phyloP scores from a whole-genome alignment of 2,888 invertebrate species.

The Macaria liturata region DNA sequence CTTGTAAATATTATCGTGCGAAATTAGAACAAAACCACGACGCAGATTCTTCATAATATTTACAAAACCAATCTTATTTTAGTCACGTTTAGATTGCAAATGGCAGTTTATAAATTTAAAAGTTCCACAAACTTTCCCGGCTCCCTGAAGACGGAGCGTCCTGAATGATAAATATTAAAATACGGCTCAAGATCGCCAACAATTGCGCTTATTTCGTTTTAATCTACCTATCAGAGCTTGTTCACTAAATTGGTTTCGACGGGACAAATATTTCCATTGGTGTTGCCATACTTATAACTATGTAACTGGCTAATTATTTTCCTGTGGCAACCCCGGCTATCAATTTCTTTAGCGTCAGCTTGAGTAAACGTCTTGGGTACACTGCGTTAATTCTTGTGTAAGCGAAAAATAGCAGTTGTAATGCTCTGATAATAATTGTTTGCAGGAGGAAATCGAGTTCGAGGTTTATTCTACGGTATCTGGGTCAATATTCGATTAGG shows the following conservation, averaged over 20 bases:
- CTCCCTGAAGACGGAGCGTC: slow-evolving; percentile 26
- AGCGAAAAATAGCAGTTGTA: slow-evolving; percentile 17
- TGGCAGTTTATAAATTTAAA: slow-evolving; percentile 32
- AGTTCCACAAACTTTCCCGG: slow-evolving; percentile 24
- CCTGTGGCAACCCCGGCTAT: slow-evolving; percentile 18
- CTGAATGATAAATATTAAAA: slow-evolving; percentile 32
- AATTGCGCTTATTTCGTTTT: not conserved
- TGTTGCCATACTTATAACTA: slow-evolving; percentile 17
- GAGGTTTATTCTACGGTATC: slow-evolving; percentile 12
- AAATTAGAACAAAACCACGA: too few relatives aligned
- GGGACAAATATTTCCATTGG: slow-evolving; percentile 30
- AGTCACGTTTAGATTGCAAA: slow-evolving; percentile 28
- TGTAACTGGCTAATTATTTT: slow-evolving; percentile 29
- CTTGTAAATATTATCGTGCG: too few relatives aligned
- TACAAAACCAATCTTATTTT: slow-evolving; percentile 11
- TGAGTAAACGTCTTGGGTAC: slow-evolving; percentile 19
- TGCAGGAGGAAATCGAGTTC: slow-evolving; percentile 11
- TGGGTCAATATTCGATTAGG: slow-evolving; percentile 5
- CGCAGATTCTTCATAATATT: too few relatives aligned
- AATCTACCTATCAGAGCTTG: slow-evolving; percentile 13
- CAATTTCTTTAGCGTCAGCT: slow-evolving; percentile 21
- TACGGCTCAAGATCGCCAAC: not conserved
- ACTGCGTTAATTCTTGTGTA: slow-evolving; percentile 21
- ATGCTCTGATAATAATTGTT: slow-evolving; percentile 19
- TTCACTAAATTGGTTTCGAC: slow-evolving; percentile 23